These are phyloP conservation scores for Sarcophaga bullata DNA, from an alignment of 1,140 invertebrate genomes.

Conservation along the genomic window DNA sequence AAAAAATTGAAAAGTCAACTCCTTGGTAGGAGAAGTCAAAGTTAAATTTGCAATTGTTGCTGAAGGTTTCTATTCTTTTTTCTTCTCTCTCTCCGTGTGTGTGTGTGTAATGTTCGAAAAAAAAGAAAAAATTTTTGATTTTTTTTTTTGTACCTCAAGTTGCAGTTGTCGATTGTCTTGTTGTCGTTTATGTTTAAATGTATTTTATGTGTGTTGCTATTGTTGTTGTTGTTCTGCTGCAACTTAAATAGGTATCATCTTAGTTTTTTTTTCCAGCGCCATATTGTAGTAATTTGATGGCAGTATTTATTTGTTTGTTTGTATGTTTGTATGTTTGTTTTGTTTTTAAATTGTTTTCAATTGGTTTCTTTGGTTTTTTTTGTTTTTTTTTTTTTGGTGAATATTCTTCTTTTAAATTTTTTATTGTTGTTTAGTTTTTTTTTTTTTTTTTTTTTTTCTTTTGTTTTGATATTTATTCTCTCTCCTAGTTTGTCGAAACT, in stretches of 20 bases:
- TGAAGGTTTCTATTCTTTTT: neutral
- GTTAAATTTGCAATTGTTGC: conserved; percentile 17
- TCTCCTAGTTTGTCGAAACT: conserved; percentile 23
- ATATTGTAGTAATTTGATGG: conserved; percentile 24
- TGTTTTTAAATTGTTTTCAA: conserved; percentile 19
- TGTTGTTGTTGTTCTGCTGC: neutral
- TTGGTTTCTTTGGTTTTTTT: no score
- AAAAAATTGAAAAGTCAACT: neutral
- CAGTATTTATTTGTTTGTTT: conserved; percentile 13
- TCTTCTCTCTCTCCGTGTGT: neutral
- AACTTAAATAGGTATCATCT: conserved; percentile 26
- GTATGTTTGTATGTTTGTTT: neutral
- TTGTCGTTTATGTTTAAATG: conserved; percentile 26
- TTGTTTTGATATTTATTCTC: neutral
- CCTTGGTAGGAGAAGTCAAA: conserved; percentile 26
- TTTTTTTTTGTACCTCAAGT: neutral
- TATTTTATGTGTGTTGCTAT: neutral
- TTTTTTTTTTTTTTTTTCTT: no score
- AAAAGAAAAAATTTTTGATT: neutral
- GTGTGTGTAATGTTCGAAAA: neutral
- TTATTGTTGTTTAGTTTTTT: no score
- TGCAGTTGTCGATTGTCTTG: conserved; percentile 20
- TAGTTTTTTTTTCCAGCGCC: neutral
- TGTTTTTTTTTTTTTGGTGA: neutral
- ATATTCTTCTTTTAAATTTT: neutral